These are phyloP conservation scores for Helarctos malayanus DNA, from an alignment of 2,797 vertebrate species.

Conservation along the genomic window DNA sequence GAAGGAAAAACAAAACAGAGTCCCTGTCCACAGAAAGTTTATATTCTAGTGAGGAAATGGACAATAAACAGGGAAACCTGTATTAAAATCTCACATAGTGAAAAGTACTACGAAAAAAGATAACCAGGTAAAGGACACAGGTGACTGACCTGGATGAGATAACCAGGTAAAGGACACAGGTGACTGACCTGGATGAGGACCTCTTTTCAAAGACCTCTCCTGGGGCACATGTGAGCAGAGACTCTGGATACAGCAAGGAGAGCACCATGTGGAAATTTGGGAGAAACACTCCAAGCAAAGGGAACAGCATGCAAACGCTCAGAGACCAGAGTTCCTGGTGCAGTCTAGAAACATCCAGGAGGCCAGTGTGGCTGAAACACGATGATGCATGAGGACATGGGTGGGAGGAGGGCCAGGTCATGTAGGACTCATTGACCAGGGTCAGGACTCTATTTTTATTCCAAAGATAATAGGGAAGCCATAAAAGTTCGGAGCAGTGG, in stretches of 20 bases:
- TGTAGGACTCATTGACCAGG: background rate
- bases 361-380: background rate
- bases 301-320: background rate
- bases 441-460: background rate
- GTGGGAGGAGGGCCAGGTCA: background rate
- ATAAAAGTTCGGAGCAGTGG: background rate
- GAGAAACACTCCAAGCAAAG: background rate
- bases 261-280: background rate
- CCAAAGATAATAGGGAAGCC: background rate
- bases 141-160: background rate
- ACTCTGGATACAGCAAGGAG: background rate
- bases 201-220: background rate
- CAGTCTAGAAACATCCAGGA: background rate
- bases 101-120: background rate
- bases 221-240: background rate
- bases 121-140: background rate
- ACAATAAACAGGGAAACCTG: background rate
- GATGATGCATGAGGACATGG: background rate
- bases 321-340: background rate
- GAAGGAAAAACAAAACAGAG: background rate
- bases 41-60: background rate
- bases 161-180: background rate
- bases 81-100: background rate
- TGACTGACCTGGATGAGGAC: background rate
- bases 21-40: background rate